A percentile compares a stretch with the other conserved stretches of the same genome.
phyloP scores from a whole-genome alignment of 2,888 invertebrate genomes.

The Drosophila basisetae region DNA sequence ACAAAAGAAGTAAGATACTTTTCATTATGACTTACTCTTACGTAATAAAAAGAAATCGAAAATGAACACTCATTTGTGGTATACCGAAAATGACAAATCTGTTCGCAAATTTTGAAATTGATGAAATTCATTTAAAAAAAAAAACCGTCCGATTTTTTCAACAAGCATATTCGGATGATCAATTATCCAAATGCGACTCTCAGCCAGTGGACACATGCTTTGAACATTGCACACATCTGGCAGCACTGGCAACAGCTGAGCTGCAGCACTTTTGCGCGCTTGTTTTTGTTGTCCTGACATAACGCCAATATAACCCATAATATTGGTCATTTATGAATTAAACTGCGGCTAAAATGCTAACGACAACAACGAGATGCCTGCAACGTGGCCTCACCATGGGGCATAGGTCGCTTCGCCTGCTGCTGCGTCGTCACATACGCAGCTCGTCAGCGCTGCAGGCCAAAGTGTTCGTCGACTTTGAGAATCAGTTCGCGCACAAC shows the following conservation, averaged over 20 bases:
- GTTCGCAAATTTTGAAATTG: background rate
- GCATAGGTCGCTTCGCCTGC: background rate
- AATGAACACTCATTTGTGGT: background rate
- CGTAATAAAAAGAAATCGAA: background rate
- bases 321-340: slow-evolving; percentile 23
- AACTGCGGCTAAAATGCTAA: slow-evolving; percentile 32
- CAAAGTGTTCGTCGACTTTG: slow-evolving; percentile 77
- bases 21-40: background rate
- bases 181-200: slow-evolving; percentile 3
- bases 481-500: slow-evolving; percentile 83
- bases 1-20: background rate
- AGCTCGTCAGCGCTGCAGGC: slow-evolving; percentile 39
- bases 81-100: background rate
- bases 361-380: slow-evolving; percentile 31
- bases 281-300: slow-evolving; percentile 36
- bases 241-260: slow-evolving; percentile 34
- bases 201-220: background rate
- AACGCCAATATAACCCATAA: slow-evolving; percentile 6
- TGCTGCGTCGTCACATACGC: slow-evolving; percentile 45
- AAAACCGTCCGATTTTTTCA: background rate
- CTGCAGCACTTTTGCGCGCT: background rate
- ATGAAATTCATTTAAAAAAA: background rate
- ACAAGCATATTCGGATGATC: background rate
- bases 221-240: slow-evolving; percentile 25
- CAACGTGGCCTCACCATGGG: slow-evolving; percentile 29